These are phyloP conservation scores for Odontesthes bonariensis DNA, from an alignment of 2,113 vertebrate genomes.

Conservation along the genomic window DNA sequence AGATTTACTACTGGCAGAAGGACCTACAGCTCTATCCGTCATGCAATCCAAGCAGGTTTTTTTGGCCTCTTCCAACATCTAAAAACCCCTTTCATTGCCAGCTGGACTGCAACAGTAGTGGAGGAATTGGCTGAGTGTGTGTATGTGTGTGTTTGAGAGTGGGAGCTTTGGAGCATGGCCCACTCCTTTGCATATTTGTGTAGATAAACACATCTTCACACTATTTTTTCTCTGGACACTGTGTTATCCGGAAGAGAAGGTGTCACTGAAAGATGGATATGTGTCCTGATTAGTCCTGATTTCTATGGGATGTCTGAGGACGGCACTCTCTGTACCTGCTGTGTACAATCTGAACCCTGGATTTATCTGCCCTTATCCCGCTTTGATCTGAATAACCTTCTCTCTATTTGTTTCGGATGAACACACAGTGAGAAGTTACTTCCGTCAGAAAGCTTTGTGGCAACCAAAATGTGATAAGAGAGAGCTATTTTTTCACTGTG, in stretches of 20 bases:
- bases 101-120: conserved; percentile 60
- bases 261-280: conserved; percentile 14
- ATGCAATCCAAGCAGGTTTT: conserved; percentile 60
- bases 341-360: conserved; percentile 29
- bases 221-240: conserved; percentile 40
- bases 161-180: conserved; percentile 49
- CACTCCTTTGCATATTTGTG: conserved; percentile 46
- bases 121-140: conserved; percentile 13
- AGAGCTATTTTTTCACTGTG: neutral
- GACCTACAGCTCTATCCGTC: conserved; percentile 49
- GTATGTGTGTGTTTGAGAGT: conserved; percentile 35
- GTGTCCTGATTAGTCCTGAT: conserved; percentile 15
- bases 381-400: conserved; percentile 7
- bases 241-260: conserved; percentile 23
- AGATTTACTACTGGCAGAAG: conserved; percentile 52
- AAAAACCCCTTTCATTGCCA: conserved; percentile 65
- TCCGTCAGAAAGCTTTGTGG: neutral
- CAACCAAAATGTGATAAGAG: conserved; percentile 3
- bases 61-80: conserved; percentile 64
- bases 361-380: conserved; percentile 11
- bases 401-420: neutral
- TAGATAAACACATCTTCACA: conserved; percentile 60
- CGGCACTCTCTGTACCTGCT: conserved; percentile 39
- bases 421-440: neutral
- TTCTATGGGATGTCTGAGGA: conserved; percentile 35